Evolutionary conservation across 2,888 invertebrate species (phyloP).

Genomic region (Therioaphis trifolii): DNA sequence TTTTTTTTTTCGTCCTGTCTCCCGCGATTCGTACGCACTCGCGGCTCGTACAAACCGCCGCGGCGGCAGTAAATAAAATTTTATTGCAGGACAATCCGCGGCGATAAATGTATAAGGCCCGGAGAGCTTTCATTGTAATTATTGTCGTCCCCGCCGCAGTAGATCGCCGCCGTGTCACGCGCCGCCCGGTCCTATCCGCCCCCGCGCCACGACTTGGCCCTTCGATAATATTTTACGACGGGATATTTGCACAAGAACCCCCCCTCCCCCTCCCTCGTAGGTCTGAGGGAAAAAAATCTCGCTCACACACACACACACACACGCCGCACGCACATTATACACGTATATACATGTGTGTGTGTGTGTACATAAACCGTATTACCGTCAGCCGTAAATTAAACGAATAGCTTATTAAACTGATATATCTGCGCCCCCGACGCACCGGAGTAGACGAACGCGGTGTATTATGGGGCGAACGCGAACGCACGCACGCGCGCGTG

Average conservation of each 20-base stretch:
- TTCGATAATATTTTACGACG: slow-evolving; percentile 49
- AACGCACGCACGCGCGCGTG: too few relatives aligned
- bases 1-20: neutral
- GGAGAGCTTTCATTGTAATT: slow-evolving; percentile 61
- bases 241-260: slow-evolving; percentile 21
- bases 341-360: neutral
- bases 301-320: neutral
- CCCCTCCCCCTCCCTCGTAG: neutral
- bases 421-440: neutral
- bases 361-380: slow-evolving; percentile 24
- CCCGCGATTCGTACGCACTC: neutral
- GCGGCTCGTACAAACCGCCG: neutral
- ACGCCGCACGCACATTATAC: too few relatives aligned
- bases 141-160: slow-evolving; percentile 49
- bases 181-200: too few relatives aligned
- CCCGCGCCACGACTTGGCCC: neutral
- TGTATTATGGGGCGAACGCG: slow-evolving; percentile 28
- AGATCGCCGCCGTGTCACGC: slow-evolving; percentile 9
- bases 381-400: slow-evolving; percentile 61
- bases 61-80: slow-evolving; percentile 52
- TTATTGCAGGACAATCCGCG: slow-evolving; percentile 45
- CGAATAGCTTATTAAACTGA: slow-evolving; percentile 62
- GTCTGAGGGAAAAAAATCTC: neutral
- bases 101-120: slow-evolving; percentile 32
- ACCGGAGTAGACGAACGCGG: slow-evolving; percentile 5